Conservation (phyloP, 2,113 vertebrate genomes). For the Ginglymostoma cirratum region DNA sequence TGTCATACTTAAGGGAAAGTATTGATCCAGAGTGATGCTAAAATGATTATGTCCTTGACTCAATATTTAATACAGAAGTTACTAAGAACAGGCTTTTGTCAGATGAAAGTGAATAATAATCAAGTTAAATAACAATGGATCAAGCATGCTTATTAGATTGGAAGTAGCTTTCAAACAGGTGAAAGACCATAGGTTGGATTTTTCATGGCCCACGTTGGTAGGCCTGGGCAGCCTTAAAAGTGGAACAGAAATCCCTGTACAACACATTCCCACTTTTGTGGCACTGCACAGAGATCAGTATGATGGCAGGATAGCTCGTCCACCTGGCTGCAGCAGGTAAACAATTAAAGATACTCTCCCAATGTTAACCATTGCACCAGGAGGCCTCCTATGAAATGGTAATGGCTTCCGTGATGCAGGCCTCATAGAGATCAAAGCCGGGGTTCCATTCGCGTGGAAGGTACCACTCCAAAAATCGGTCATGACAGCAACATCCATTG, state of each 20-base stretch:
- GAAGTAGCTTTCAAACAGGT: not conserved
- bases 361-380: not conserved
- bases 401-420: no score
- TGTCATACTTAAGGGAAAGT: not conserved
- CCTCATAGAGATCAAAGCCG: not conserved
- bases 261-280: not conserved
- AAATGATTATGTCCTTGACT: not conserved
- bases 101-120: not conserved
- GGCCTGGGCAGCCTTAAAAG: not conserved
- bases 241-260: not conserved
- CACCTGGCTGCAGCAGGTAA: not conserved
- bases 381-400: not conserved
- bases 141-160: not conserved
- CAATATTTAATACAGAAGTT: not conserved
- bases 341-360: not conserved
- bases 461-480: not conserved
- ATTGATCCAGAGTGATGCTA: not conserved
- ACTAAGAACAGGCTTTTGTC: not conserved
- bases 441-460: not conserved
- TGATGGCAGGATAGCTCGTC: not conserved
- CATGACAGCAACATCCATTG: not conserved
- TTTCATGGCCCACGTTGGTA: not conserved
- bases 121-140: not conserved
- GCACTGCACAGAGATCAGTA: not conserved
- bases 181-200: not conserved